Evolutionary conservation across 2,113 vertebrate species (phyloP).

Genomic region (Crotalus helleri): DNA sequence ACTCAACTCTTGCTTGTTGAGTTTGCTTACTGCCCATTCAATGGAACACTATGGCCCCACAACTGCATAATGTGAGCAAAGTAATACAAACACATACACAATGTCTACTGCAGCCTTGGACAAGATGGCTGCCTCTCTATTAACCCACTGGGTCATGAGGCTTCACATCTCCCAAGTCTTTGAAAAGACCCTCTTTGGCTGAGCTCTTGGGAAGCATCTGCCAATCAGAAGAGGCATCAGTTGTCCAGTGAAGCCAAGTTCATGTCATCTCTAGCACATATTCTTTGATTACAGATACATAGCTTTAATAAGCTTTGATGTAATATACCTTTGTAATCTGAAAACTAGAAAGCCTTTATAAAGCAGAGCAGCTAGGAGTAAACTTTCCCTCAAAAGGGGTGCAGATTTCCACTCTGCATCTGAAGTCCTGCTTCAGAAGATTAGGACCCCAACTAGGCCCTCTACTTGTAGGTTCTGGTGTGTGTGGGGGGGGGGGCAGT

Average conservation of each 20-base stretch:
- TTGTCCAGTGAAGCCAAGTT: background rate
- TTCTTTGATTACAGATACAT: background rate
- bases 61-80: background rate
- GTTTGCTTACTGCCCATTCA: background rate
- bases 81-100: background rate
- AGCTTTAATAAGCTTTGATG: background rate
- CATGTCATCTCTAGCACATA: background rate
- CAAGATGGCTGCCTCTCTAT: background rate
- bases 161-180: background rate
- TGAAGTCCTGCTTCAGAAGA: background rate
- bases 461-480: background rate
- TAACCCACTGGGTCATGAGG: background rate
- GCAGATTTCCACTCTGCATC: background rate
- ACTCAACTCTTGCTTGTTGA: background rate
- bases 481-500: background rate
- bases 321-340: background rate
- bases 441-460: background rate
- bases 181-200: background rate
- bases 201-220: background rate
- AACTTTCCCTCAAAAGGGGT: background rate
- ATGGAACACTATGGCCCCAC: background rate
- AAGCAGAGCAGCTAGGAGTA: background rate
- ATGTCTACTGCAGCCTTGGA: background rate
- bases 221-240: background rate
- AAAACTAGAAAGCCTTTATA: background rate